Evolutionary conservation across 1,140 invertebrate species (phyloP), one percentile per base, ranked within the genome.

Genomic region (Agrypnia vestita): DNA sequence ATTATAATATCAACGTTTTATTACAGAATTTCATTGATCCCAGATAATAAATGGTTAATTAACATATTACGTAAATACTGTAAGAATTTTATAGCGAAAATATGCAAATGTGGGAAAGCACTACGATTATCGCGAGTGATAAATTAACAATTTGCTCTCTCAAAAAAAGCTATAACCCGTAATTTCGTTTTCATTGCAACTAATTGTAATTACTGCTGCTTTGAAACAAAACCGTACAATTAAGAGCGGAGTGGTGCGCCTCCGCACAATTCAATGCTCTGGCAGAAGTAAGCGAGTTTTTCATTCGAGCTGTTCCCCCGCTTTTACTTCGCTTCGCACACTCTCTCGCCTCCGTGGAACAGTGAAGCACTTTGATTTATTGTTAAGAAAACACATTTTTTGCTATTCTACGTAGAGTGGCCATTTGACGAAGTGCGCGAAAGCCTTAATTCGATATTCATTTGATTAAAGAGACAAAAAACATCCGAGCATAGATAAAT

Each of bases 311-410:
- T 49, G 13, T 73, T 74, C 67, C 75, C 76, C 76, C 78, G 77
- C 64, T 74, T 80, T 62, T 77, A 46, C 47, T 82, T 82, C 78
- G 76, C 47, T 82, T 82, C 78, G 76, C 78, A 82, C 81, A 82
- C 78, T 82, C 81, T 82, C 81, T 80, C 74, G 78, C 13, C 15
- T 4, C 21, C 1, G 25, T 44, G 49, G 8, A 47, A 47, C 19
- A 12, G 64, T 53, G 59, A 69, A 69, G 13, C 75, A 46, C 35
- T 56, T 35, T 46, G 73, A 75, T 19, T 75, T 47, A 59, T 61
- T 25, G 43, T 44, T 59, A 73, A 55, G 47, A 55, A 55, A 55
- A 73, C 69, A 73, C 1, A 53, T 19, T 71, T 64, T 15, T 64
- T 64, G 25, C 25, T 35, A 35, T 35, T 35, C 25, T 6, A 35